Evolutionary conservation across 2,797 vertebrate genomes (phyloP), one percentile per base, ranked within the genome.

Genomic region (Tokudaia tokunoshimensis): DNA sequence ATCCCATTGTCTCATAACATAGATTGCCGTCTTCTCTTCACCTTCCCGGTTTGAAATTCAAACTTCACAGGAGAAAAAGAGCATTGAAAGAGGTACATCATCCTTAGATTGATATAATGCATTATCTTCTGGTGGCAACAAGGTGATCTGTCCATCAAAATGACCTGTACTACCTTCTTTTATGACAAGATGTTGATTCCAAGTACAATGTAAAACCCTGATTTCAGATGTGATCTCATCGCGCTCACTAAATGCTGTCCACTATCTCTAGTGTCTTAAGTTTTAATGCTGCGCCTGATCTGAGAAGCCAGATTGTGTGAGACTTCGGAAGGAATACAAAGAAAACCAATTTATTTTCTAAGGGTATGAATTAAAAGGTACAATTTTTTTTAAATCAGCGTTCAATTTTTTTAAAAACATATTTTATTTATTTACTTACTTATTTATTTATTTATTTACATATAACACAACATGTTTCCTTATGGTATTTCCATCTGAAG

Each of bases 321-420:
- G 57, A n/a, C 57, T 70, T 94, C 80, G 19, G 57, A 70, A 83
- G 57, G 34, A 87, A 1, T 20, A 7, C 89, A 7, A 75, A 75
- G 94, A 94, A 91, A n/a, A n/a, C 67, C 67, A 72, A 84, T 37
- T 7, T 44, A 61, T 4, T 80, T 1, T 61, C 79, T 47, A 59
- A 67, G 92, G 44, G 52, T 4, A 19, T 24, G 80, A 81, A 8
- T 37, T 75, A 85, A 93, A 90, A 76, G 10, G 13, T 12, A 41
- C 22, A 86, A 50, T 74, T 84, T 97, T 97, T 96, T 22, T 59
- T 59, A 83, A 57, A 24, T 89, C 37, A 65, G 1, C 72, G 80
- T 52, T 88, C 26, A 24, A 2, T 61, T 74, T 89, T 75, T 57
- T 11, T 5, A 14, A 31, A 29, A 74, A 41, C 29, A 34, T 29